phyloP scores from a whole-genome alignment of 2,797 vertebrate species.

The Acipenser transmontanus region DNA sequence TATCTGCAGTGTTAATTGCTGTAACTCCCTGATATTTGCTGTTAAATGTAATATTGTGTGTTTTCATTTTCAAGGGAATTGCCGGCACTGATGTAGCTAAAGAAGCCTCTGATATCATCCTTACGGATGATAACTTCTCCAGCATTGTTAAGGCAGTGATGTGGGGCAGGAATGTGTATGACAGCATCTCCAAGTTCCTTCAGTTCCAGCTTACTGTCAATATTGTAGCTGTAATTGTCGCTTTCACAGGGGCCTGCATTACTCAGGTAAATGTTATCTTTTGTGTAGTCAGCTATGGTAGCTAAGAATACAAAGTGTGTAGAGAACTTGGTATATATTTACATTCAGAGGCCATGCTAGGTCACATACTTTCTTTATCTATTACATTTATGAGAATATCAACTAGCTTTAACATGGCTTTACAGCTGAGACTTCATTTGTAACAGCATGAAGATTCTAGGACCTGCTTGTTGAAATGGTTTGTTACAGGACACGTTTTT shows the following conservation, averaged over 20 bases:
- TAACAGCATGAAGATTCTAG: too few relatives aligned
- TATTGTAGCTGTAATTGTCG: slow-evolving; percentile 95
- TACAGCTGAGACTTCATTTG: too few relatives aligned
- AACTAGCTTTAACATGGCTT: too few relatives aligned
- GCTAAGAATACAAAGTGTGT: neutral
- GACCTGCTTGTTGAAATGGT: too few relatives aligned
- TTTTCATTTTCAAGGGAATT: slow-evolving; percentile 64
- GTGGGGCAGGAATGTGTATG: slow-evolving; percentile 98
- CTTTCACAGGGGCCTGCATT: slow-evolving; percentile 96
- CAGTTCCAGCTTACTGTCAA: slow-evolving; percentile 98
- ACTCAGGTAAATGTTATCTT: slow-evolving; percentile 74
- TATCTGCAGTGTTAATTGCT: too few relatives aligned
- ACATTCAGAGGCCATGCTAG: too few relatives aligned
- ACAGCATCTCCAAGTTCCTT: slow-evolving; percentile 98
- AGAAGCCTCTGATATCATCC: slow-evolving; percentile 98
- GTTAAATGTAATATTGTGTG: neutral
- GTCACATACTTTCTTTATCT: too few relatives aligned
- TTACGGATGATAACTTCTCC: slow-evolving; percentile 96
- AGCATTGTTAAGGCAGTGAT: slow-evolving; percentile 98
- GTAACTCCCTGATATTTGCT: too few relatives aligned
- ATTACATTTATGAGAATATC: too few relatives aligned
- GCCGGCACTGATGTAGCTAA: slow-evolving; percentile 97
- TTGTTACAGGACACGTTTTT: too few relatives aligned
- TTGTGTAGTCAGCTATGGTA: neutral
- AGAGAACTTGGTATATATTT: too few relatives aligned